phyloP scores from a whole-genome alignment of 1,140 invertebrate species.

The Nymphalis io region DNA sequence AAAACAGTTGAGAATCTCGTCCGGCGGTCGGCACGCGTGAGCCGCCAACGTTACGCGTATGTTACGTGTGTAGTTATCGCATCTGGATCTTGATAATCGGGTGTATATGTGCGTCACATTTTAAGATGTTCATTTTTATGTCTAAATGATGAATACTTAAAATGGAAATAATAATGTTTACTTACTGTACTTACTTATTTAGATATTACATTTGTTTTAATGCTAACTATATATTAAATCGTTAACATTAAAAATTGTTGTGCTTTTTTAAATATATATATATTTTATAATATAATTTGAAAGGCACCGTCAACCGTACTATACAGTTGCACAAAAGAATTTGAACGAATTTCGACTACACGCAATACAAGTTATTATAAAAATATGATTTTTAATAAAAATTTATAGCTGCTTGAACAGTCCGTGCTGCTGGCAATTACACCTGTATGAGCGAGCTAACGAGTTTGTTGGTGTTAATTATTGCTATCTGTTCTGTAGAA shows the following conservation, averaged over 20 bases:
- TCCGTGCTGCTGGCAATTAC: conserved; percentile 13
- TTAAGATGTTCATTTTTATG: not conserved
- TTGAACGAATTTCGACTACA: too few relatives aligned
- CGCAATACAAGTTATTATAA: too few relatives aligned
- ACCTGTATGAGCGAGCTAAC: conserved; percentile 25
- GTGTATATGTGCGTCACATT: conserved; percentile 31
- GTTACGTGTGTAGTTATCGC: conserved; percentile 60
- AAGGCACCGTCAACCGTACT: too few relatives aligned
- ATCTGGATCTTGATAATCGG: conserved; percentile 28
- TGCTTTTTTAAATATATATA: too few relatives aligned
- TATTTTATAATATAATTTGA: too few relatives aligned
- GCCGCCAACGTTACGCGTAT: conserved; percentile 48
- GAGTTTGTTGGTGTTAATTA: conserved; percentile 52
- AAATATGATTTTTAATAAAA: conserved; percentile 10
- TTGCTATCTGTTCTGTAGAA: conserved; percentile 63
- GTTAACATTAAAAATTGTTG: too few relatives aligned
- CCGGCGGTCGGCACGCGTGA: conserved; percentile 57
- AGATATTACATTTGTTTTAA: too few relatives aligned
- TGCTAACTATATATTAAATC: too few relatives aligned
- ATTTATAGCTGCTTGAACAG: conserved; percentile 1
- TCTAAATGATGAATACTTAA: not conserved
- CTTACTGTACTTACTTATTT: not conserved
- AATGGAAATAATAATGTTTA: not conserved
- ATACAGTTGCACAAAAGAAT: too few relatives aligned
- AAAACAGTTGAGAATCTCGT: conserved; percentile 75